Base-by-base conservation (phyloP, 2,797 vertebrate species). In the Chiroxiphia lanceolata region DNA sequence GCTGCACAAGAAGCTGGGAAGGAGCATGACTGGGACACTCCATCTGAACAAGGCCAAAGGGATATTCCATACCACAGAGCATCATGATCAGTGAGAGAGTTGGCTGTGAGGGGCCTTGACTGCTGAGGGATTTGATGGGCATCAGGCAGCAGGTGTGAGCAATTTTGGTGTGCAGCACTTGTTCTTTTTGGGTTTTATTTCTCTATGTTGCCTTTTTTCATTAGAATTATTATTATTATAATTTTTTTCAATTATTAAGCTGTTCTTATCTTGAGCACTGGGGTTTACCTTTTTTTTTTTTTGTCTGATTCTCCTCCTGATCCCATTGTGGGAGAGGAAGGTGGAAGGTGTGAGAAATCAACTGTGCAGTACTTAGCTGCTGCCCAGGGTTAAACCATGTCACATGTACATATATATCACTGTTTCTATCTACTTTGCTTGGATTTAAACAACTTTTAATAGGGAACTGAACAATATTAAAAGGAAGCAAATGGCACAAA, bases 331-430 rank as follows among this genome's bases (percentile, higher is more conserved):
- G 51, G 6, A 67, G 18, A 26, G 18, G 59, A 90, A 47, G 26
- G 45, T 15, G 44, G 57, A 31, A 45, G 9, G 29, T 18, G 23
- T 31, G 40, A 42, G 34, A 31, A 60, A 53, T 12, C 34, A 34
- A 21, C 38, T 65, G 19, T n/a, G 16, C 0, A 1, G n/a, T 14
- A 34, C 12, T 29, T 27, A 31, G n/a, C 38, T 78, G 51, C 29
- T 59, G 38, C 51, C 51, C 27, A 22, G 34, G 33, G 15, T 67
- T 42, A 59, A 65, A 59, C 38, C n/a, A 29, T 17, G 13, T 34
- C 53, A 47, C 21, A 6, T 0, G 1, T 2, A 2, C 38, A 72
- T 11, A 1, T 6, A 36, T 36, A 29, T 6, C n/a, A 20, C 50
- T 68, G 42, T n/a, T 89, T 23, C 50, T 57, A 38, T 36, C 68